Evolutionary conservation across 2,888 invertebrate genomes (phyloP), one percentile per base, ranked within the genome.

Genomic region (Chirona hameri): DNA sequence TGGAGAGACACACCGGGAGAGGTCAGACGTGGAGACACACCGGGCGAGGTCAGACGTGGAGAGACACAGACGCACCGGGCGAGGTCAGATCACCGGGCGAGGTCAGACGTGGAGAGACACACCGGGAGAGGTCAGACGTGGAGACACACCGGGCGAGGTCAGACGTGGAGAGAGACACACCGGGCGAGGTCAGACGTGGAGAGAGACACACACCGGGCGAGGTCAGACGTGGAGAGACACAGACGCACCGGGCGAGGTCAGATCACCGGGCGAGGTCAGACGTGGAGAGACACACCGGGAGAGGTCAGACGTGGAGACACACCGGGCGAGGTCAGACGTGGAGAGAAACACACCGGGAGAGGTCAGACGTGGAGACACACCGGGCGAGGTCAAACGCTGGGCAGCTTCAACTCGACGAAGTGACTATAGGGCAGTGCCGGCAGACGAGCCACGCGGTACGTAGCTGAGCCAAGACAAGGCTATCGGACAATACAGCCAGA

Each of bases 121-220:
- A 14, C 27, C 46, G 29, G 29, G 12, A n/a, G 65, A 12, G 10
- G 57, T 15, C 57, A 15, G 57, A 7, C n/a, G n/a, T 9, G 27
- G 27, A 10, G 29, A 3, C 27, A 3, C 69, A 27, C 24, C 60
- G n/a, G 14, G 69, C 29, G 14, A 27, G 14, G 60, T 60, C 60
- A 60, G 24, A 18, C n/a, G 86, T 39, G 88, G 87, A 39, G 39
- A 39, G 82, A 83, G 84, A 86, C 85, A 15, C 18, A 7, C 27
- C 46, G 29, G 29, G 12, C 55, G 65, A 12, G 10, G 57, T 15
- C 57, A 15, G 57, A 7, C n/a, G n/a, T 9, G 27, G 27, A 10
- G 29, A 3, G 29, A 10, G n/a, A n/a, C n/a, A n/a, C 27, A 3
- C 69, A 27, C 24, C 60, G n/a, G 14, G 69, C 29, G 14, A 27